phyloP scores from a whole-genome alignment of 35 echinoderm and acorn worm genomes.

The Anneissia japonica region DNA sequence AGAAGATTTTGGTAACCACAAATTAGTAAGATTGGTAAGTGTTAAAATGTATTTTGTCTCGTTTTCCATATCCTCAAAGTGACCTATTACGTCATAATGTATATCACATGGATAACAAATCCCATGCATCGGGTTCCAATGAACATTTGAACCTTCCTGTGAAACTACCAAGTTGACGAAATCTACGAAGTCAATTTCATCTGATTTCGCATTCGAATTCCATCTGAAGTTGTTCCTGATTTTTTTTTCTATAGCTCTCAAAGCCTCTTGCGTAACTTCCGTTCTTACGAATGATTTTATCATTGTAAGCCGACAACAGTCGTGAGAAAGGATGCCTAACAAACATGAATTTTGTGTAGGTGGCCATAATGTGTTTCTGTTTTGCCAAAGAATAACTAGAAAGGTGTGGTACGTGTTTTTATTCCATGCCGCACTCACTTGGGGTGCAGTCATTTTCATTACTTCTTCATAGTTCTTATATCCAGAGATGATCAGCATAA shows the following conservation, averaged over 20 bases:
- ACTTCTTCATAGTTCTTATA: conserved; percentile 9
- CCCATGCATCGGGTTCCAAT: conserved; percentile 36
- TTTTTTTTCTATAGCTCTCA: neutral
- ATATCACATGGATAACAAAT: conserved; percentile 75
- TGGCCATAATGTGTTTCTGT: conserved; percentile 43
- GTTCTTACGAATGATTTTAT: conserved; percentile 63
- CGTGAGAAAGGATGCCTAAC: conserved; percentile 76
- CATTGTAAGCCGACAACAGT: conserved; percentile 70
- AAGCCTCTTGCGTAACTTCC: neutral
- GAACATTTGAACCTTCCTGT: neutral
- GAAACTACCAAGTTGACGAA: neutral
- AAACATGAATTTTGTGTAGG: conserved; percentile 93
- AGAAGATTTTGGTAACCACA: conserved; percentile 63
- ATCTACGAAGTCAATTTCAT: neutral
- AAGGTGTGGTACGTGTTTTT: conserved; percentile 35
- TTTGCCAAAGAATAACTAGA: conserved; percentile 8
- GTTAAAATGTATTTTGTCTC: conserved; percentile 67
- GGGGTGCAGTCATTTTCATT: conserved; percentile 37
- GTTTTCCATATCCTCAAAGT: conserved; percentile 75
- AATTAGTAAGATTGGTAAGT: conserved; percentile 17
- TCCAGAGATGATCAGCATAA: conserved; percentile 63
- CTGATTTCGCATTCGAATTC: neutral
- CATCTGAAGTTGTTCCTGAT: neutral
- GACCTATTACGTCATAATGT: conserved; percentile 77
- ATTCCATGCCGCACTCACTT: conserved; percentile 33